Evolutionary conservation across 2,797 vertebrate genomes (phyloP), one percentile per base, ranked within the genome.

Genomic region (Gymnodraco acuticeps): DNA sequence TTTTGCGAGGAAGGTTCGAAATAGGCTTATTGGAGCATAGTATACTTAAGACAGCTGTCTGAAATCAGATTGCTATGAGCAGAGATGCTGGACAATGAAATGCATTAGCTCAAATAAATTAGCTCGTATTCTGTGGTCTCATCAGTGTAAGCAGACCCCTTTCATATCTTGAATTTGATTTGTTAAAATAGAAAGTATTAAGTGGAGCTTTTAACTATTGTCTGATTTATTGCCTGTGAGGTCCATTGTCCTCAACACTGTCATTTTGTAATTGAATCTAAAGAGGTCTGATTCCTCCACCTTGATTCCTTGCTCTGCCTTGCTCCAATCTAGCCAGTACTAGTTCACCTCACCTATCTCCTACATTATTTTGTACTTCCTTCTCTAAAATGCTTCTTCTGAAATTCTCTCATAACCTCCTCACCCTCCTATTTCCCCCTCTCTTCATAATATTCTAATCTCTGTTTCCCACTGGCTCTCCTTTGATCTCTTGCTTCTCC

Each of bases 341-440:
- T 8, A 33, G 16, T 62, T 17, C 27, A 15, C 20, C 52, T n/a
- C 43, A 42, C 23, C 23, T 20, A 47, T 14, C 61, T 13, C 50
- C 33, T 7, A 38, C 20, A 11, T 10, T 7, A n/a, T 62, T 20
- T 63, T 12, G 15, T 27, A 50, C 41, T 0, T 64, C 46, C 8
- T 3, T 3, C 15, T 15, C 15, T 50, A 27, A 14, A 33, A 20
- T 50, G 20, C 4, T 50, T 47, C 38, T 41, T 45, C 55, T 47
- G 10, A 20, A 19, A 8, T 11, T 41, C 38, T 58, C 60, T 31
- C 17, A 19, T 16, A 46, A 60, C 33, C n/a, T 45, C 3, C 52
- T 78, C 46, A 27, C 67, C 38, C 64, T 52, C 48, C 74, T 72
- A 55, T 60, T 67, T 55, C 5, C 17, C 51, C 52, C 19, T 38